These are phyloP conservation scores for Pammene fasciana DNA, from an alignment of 2,888 invertebrate species.

Conservation along the genomic window DNA sequence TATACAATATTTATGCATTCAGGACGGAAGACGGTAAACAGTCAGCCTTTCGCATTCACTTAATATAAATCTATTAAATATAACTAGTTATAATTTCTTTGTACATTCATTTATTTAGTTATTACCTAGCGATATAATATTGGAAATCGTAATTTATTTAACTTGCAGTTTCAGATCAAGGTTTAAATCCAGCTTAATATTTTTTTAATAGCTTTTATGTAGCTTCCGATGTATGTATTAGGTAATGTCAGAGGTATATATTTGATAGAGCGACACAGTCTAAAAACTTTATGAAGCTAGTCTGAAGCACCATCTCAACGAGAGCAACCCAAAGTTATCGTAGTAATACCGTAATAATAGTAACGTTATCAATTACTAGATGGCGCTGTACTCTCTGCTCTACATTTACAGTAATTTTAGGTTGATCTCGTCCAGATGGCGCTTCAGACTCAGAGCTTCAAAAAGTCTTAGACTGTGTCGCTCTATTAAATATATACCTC, in stretches of 20 bases:
- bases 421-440: too few relatives aligned
- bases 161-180: neutral
- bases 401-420: too few relatives aligned
- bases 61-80: constrained; percentile 33
- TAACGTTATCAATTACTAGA: too few relatives aligned
- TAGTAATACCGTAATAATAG: too few relatives aligned
- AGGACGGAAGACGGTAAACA: constrained; percentile 49
- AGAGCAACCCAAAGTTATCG: too few relatives aligned
- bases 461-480: too few relatives aligned
- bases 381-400: too few relatives aligned
- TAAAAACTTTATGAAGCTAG: too few relatives aligned
- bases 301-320: too few relatives aligned
- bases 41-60: constrained; percentile 46
- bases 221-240: constrained; percentile 7
- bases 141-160: neutral
- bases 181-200: neutral
- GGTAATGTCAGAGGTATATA: neutral
- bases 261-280: too few relatives aligned
- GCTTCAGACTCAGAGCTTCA: too few relatives aligned
- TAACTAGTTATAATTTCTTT: constrained; percentile 42
- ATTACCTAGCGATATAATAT: constrained; percentile 23
- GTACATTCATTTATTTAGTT: constrained; percentile 44
- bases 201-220: neutral
- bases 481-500: too few relatives aligned
- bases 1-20: constrained; percentile 39